These are phyloP conservation scores for Forpus xanthops DNA, from an alignment of 2,797 vertebrate species.

Conservation along the genomic window DNA sequence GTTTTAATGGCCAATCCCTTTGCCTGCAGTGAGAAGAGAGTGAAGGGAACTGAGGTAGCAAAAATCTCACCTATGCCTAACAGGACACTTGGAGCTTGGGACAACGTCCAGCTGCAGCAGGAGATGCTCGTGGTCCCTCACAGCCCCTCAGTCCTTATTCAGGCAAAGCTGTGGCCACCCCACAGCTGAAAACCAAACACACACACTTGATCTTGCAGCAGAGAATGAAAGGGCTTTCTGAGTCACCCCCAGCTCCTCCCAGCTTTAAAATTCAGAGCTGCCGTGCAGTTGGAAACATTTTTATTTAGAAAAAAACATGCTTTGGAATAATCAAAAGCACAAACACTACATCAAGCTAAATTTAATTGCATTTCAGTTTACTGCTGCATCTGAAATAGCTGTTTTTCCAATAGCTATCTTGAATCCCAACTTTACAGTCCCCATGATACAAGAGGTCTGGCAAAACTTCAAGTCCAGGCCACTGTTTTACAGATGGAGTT, in stretches of 20 bases:
- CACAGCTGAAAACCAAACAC: background rate
- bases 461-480: constrained; percentile 30
- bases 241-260: constrained; percentile 16
- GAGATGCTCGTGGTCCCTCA: background rate
- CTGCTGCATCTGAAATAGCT: constrained; percentile 47
- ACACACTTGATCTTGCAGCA: background rate
- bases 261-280: background rate
- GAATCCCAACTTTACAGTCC: constrained; percentile 51
- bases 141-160: background rate
- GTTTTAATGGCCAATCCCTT: background rate
- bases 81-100: fast-evolving
- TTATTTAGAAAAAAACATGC: constrained; percentile 38
- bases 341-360: constrained; percentile 21
- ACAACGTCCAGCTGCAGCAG: background rate
- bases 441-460: constrained; percentile 34
- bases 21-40: background rate
- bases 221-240: constrained; percentile 19
- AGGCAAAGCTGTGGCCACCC: background rate
- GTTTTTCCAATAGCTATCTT: constrained; percentile 49
- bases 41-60: fast-evolving
- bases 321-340: constrained; percentile 26
- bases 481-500: background rate
- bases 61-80: background rate
- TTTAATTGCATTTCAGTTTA: constrained; percentile 29
- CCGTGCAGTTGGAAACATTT: constrained; percentile 30